These are phyloP conservation scores for Bursaphelenchus okinawaensis DNA, from an alignment of 2,888 invertebrate genomes.

Conservation along the genomic window DNA sequence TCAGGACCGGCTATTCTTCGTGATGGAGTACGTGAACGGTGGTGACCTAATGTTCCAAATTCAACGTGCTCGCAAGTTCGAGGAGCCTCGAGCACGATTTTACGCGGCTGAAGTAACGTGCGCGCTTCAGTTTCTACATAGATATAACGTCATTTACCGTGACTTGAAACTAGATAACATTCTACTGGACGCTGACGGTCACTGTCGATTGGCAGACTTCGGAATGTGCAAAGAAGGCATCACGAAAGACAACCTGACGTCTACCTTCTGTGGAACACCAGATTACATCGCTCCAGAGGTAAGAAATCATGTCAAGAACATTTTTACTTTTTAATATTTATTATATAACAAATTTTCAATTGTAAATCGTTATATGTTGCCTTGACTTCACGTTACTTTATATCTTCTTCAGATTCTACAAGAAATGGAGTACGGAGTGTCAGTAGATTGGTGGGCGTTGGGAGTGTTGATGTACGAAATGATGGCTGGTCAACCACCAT, in stretches of 20 bases:
- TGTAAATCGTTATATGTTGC: neutral
- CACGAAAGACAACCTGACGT: slow-evolving; percentile 78
- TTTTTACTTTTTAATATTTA: neutral
- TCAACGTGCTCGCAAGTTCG: slow-evolving; percentile 92
- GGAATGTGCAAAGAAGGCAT: slow-evolving; percentile 99
- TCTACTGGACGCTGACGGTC: slow-evolving; percentile 73
- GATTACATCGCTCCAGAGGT: slow-evolving; percentile 87
- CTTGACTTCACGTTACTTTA: neutral
- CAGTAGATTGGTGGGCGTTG: slow-evolving; percentile 78
- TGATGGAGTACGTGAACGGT: slow-evolving; percentile 86
- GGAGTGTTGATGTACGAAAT: slow-evolving; percentile 82
- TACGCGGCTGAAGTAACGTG: slow-evolving; percentile 97
- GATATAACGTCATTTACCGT: slow-evolving; percentile 91
- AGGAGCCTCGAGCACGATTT: slow-evolving; percentile 84
- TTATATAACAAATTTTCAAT: no score
- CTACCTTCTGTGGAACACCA: slow-evolving; percentile 92
- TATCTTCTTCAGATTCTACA: slow-evolving; percentile 70
- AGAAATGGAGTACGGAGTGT: slow-evolving; percentile 72
- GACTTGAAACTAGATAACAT: slow-evolving; percentile 98
- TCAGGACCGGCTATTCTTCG: slow-evolving; percentile 87
- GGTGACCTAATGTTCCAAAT: slow-evolving; percentile 80
- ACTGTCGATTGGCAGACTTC: slow-evolving; percentile 62
- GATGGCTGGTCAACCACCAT: slow-evolving; percentile 99
- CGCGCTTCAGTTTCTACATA: slow-evolving; percentile 91
- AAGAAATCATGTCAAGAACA: neutral